Conservation (phyloP, 2,113 vertebrate species). For the Suricata suricatta region DNA sequence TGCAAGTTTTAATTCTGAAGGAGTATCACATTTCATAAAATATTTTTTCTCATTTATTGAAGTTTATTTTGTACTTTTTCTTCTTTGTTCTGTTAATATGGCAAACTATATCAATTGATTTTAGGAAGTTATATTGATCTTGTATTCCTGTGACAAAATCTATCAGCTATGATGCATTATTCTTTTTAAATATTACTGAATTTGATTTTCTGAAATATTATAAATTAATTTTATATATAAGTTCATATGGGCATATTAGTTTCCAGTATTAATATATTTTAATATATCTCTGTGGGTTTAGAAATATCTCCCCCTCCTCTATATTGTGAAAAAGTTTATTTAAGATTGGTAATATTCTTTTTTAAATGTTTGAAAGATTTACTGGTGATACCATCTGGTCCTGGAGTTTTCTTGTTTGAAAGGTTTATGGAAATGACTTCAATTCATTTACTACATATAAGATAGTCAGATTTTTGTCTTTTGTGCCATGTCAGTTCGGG, state of each 20-base stretch:
- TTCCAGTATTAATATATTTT: background rate
- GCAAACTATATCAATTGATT: background rate
- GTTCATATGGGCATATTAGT: background rate
- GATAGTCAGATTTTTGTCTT: background rate
- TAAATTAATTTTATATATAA: background rate
- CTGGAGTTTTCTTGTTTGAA: background rate
- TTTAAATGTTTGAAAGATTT: background rate
- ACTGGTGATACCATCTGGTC: background rate
- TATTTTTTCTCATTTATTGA: background rate
- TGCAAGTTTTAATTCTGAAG: background rate
- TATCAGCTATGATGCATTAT: background rate
- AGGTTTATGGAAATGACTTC: background rate
- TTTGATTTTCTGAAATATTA: background rate
- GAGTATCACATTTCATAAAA: background rate
- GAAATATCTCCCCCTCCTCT: background rate
- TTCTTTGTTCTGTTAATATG: background rate
- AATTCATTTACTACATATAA: background rate
- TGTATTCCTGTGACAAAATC: background rate
- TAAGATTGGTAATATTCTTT: background rate
- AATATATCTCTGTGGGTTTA: background rate
- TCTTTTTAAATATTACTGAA: background rate
- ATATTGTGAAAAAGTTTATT: background rate
- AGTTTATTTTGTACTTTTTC: background rate
- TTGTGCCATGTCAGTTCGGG: background rate
- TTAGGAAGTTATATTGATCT: background rate